phyloP scores from a whole-genome alignment of 2,888 invertebrate genomes.

The Macrosiphum euphorbiae region DNA sequence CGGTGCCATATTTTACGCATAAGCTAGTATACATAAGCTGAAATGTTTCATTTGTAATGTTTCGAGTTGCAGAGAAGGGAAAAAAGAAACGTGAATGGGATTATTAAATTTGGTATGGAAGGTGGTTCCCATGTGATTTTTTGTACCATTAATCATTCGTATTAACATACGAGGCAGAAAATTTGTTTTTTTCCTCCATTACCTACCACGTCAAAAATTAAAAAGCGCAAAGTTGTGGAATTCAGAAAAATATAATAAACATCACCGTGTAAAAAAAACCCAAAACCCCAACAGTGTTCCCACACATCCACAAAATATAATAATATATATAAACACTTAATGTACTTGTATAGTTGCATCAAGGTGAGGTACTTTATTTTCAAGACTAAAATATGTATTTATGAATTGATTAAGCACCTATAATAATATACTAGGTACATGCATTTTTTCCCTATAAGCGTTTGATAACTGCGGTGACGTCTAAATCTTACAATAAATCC shows the following conservation, averaged over 20 bases:
- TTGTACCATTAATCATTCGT: slow-evolving; percentile 13
- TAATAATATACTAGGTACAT: background rate
- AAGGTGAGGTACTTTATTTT: background rate
- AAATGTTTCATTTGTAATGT: background rate
- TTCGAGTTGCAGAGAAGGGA: background rate
- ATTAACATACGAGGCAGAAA: background rate
- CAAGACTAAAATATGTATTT: background rate
- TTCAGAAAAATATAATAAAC: background rate
- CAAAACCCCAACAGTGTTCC: background rate
- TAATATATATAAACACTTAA: background rate
- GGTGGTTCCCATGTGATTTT: background rate
- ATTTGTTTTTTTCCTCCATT: background rate
- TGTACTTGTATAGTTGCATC: background rate
- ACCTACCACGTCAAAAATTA: background rate
- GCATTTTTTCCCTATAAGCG: background rate
- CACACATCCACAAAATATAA: background rate
- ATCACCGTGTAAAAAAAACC: background rate
- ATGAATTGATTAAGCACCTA: background rate
- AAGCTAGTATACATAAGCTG: background rate
- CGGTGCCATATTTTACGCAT: background rate
- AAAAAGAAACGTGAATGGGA: background rate
- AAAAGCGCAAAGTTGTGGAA: background rate
- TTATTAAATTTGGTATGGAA: background rate
- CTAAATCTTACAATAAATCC: background rate
- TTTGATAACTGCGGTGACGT: background rate